A percentile compares a stretch with the other conserved stretches of the same genome.
Conservation (phyloP, 1,140 invertebrate genomes). For the Hydropsyche tenuis region DNA sequence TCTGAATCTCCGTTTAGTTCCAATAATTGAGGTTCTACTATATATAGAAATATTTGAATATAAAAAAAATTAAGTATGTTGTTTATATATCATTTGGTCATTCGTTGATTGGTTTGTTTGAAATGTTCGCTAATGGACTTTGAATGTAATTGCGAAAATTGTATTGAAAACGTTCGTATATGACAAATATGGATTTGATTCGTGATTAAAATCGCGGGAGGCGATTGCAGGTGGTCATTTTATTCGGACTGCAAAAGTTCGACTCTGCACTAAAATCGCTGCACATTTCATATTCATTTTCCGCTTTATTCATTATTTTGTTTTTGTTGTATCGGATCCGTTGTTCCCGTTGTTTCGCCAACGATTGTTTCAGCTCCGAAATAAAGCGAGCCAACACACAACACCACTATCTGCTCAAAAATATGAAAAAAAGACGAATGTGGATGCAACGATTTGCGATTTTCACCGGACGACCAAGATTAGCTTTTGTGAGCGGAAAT, state of each 20-base stretch:
- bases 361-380: constrained; percentile 32
- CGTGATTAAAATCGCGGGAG: too few species aligned
- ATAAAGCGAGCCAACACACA: constrained; percentile 23
- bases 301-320: constrained; percentile 41
- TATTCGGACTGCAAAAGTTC: not conserved
- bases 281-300: constrained; percentile 41
- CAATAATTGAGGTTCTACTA: too few species aligned
- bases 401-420: not conserved
- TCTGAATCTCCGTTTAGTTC: too few species aligned
- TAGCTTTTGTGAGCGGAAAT: not conserved
- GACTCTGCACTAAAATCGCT: constrained; percentile 22
- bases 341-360: constrained; percentile 36
- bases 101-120: too few species aligned
- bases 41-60: too few species aligned
- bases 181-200: too few species aligned
- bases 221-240: too few species aligned
- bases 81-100: too few species aligned
- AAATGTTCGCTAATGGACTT: too few species aligned
- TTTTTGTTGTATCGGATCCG: constrained; percentile 38
- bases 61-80: too few species aligned
- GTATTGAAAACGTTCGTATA: too few species aligned
- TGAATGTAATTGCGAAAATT: too few species aligned
- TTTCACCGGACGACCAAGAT: not conserved
- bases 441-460: constrained; percentile 9
- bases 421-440: not conserved